Conservation (phyloP, 1,140 invertebrate genomes). For the Zaprionus inermis region DNA sequence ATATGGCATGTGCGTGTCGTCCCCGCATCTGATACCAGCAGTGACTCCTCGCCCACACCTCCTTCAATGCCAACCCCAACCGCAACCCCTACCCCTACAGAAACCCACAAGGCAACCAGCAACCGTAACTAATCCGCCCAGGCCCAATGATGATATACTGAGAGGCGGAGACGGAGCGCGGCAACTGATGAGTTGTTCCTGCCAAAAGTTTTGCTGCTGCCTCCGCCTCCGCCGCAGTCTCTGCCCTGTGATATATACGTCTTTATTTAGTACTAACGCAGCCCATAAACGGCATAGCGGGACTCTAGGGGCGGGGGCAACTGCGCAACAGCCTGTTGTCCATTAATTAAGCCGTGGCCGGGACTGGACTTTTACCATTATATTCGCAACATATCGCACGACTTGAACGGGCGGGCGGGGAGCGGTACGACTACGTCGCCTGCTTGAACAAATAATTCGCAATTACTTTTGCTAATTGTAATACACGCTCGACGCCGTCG, state of each 20-base stretch:
- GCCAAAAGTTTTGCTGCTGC: conserved; percentile 41
- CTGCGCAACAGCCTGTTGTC: conserved; percentile 38
- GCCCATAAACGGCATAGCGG: conserved; percentile 12
- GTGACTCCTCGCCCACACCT: background rate
- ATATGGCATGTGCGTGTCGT: conserved; percentile 79
- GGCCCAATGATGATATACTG: conserved; percentile 84
- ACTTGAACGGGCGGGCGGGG: background rate
- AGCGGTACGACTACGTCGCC: background rate
- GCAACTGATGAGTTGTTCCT: conserved; percentile 64
- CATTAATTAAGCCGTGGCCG: conserved; percentile 39
- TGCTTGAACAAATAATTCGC: conserved; percentile 56
- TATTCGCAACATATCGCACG: conserved; percentile 18
- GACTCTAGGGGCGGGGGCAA: background rate
- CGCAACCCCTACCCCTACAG: background rate
- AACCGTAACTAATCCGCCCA: conserved; percentile 71
- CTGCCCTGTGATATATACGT: conserved; percentile 20
- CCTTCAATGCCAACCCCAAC: background rate
- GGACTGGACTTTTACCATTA: conserved; percentile 22
- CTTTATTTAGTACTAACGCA: conserved; percentile 1
- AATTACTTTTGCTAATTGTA: conserved; percentile 80
- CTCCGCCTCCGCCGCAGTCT: background rate
- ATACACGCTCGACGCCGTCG: conserved; percentile 40
- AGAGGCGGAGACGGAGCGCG: background rate
- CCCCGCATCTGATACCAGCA: conserved; percentile 26
- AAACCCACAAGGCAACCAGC: conserved; percentile 52